Base-by-base conservation (phyloP, 2,888 invertebrate species). In the Agriopis marginaria region DNA sequence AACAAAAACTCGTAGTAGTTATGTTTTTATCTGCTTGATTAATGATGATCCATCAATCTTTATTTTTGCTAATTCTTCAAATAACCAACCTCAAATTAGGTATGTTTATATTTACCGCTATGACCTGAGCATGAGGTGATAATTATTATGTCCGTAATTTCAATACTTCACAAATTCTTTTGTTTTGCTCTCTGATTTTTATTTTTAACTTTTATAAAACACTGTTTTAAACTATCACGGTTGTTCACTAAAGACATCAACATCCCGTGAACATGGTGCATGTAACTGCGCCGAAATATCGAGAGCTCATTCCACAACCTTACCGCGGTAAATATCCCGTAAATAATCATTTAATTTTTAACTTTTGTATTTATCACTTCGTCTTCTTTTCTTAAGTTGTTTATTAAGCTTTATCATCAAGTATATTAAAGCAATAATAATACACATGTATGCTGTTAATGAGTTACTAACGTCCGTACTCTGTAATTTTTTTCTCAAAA, bases 401-500 rank as follows among this genome's bases (percentile, higher is more conserved):
- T 32, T 32, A 32, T 32, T 32, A 14, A 14, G 6, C n/a, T 50
- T 17, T 9, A 50, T 9, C 50, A 17, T 17, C n/a, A 49, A 60
- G 54, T 47, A 49, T 39, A 68, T 66, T 53, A 62, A 32, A 63
- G 60, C 67, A 68, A 74, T 73, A 69, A 71, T 66, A 65, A 69
- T 68, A 47, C 60, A 17, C 45, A 54, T 66, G 58, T 54, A 55
- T 63, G 72, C 79, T 75, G 75, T 79, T 49, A 61, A 61, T 77
- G 78, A 76, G 77, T 82, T 81, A 80, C 79, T 79, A 80, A 82
- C 78, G 77, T 79, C 32, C 39, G 10, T 17, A 11, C 2, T 76
- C 55, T 59, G 23, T 58, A 32, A 23, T 76, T 82, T 81, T 81
- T 73, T 78, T 62, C 64, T 11, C 32, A 66, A 55, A n/a, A 73